Base-by-base conservation (phyloP, 2,113 vertebrate species). In the Albula glossodonta region DNA sequence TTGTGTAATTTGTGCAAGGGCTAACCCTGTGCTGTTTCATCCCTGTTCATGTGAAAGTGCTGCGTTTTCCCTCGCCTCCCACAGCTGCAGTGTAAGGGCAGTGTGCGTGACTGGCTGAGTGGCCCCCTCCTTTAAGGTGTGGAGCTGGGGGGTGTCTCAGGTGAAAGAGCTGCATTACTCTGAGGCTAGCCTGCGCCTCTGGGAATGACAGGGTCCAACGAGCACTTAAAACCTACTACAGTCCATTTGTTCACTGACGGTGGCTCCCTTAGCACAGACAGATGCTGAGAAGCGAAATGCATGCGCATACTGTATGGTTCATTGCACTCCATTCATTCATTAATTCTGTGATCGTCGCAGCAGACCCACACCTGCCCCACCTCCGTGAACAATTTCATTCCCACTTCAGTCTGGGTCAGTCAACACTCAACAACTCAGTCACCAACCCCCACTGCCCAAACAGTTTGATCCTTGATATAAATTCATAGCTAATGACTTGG, bases 121-220 rank as follows among this genome's bases (percentile, higher is more conserved):
- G 57, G 8, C 19, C 41, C 48, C 51, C 57, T 19, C 13, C 83
- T 85, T 88, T 81, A 90, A 87, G 70, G 82, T 84, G 48, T 0
- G 9, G 48, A 5, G 2, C 11, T 48, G 63, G 70, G 49, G 56
- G 80, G n/a, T 49, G 50, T 60, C 57, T 82, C 51, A 70, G 70
- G 51, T 22, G 51, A 60, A 51, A 56, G 80, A 77, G 50, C 74
- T 70, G 41, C 84, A 80, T 70, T 80, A 22, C 79, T 22, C 79
- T 2, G 74, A 8, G 51, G 51, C 22, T 78, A 25, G 13, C 77
- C n/a, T 77, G 10, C 74, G 60, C n/a, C 66, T 80, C 79, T 51
- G 79, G 50, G 31, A n/a, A 77, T 77, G 74, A 9, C 53, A 56
- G 53, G 53, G 70, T 25, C n/a, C 9, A 7, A 74, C 10, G 1